phyloP scores from a whole-genome alignment of 2,797 vertebrate genomes.

The Salmo trutta region DNA sequence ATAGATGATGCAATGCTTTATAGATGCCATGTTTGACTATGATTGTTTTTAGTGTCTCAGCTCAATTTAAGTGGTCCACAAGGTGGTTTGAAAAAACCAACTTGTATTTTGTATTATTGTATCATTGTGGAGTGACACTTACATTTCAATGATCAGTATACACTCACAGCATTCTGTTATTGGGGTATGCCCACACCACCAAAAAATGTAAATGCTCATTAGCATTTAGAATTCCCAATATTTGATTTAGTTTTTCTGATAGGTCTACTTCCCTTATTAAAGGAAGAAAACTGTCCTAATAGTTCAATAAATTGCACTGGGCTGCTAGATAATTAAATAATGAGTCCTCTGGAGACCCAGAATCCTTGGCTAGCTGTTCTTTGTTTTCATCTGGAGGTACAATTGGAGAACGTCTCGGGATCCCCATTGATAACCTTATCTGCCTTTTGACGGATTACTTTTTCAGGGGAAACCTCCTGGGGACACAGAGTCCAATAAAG shows the following conservation, averaged over 20 bases:
- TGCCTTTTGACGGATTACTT: constrained; percentile 52
- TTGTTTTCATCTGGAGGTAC: constrained; percentile 29
- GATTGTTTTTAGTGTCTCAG: no score
- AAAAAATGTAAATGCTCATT: background rate
- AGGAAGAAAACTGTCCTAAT: constrained; percentile 29
- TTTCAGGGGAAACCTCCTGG: constrained; percentile 31
- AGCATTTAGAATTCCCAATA: constrained; percentile 11
- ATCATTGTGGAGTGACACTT: no score
- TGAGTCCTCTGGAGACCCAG: constrained; percentile 45
- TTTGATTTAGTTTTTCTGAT: constrained; percentile 19
- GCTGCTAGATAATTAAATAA: constrained; percentile 50
- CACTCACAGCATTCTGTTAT: no score
- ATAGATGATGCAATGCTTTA: no score
- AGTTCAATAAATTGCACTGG: constrained; percentile 23
- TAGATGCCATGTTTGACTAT: no score
- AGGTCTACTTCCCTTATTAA: constrained; percentile 13
- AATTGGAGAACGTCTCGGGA: constrained; percentile 23
- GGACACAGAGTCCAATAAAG: constrained; percentile 34
- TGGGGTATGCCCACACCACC: no score
- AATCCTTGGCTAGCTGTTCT: constrained; percentile 21
- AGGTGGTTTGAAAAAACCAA: no score
- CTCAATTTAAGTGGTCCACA: no score
- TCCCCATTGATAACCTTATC: constrained; percentile 49
- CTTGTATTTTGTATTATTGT: no score
- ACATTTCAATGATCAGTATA: no score